These are phyloP conservation scores for Tethea ocularis DNA, from an alignment of 2,888 invertebrate genomes.

Conservation along the genomic window DNA sequence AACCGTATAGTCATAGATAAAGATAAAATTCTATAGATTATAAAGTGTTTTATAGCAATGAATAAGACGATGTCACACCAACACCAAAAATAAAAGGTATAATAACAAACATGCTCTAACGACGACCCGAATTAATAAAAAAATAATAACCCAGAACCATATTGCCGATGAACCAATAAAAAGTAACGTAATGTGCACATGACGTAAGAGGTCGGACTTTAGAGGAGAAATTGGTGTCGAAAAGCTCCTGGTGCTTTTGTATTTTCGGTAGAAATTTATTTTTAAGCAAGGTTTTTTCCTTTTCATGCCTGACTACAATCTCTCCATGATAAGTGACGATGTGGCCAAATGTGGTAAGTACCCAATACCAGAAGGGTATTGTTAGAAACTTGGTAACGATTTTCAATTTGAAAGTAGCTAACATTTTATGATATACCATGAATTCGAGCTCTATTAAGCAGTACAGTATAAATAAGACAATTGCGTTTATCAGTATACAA, in stretches of 20 bases:
- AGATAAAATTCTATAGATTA: slow-evolving; percentile 24
- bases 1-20: neutral
- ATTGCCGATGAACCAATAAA: slow-evolving; percentile 58
- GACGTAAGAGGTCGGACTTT: slow-evolving; percentile 57
- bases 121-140: slow-evolving; percentile 28
- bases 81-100: slow-evolving; percentile 61
- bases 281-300: no score
- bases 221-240: slow-evolving; percentile 33
- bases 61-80: slow-evolving; percentile 77
- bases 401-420: no score
- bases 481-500: no score
- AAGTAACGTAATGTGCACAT: slow-evolving; percentile 63
- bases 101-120: slow-evolving; percentile 54
- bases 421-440: no score
- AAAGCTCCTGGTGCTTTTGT: neutral
- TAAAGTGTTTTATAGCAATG: slow-evolving; percentile 36
- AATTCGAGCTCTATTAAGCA: no score
- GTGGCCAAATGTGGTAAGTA: no score
- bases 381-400: no score
- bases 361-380: no score
- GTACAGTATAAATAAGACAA: no score
- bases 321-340: no score
- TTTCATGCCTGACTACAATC: no score
- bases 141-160: slow-evolving; percentile 34
- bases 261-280: no score